A percentile compares a stretch with the other conserved stretches of the same genome.
Conservation (phyloP, 2,113 vertebrate genomes). For the Sakesphorus luctuosus region DNA sequence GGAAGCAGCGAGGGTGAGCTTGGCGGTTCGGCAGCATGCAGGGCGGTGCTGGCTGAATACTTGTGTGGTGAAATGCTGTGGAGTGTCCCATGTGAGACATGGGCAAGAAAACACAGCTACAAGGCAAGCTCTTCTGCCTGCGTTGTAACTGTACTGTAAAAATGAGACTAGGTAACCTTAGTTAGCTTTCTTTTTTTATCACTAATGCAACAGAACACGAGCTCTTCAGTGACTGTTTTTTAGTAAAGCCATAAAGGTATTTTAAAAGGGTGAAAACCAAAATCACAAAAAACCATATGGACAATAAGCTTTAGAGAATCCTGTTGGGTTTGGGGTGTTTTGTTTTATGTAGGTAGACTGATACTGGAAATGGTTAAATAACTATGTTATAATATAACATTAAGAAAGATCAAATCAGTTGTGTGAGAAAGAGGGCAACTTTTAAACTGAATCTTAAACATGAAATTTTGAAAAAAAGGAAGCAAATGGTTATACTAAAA, state of each 20-base stretch:
- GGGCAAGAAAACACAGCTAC: slow-evolving; percentile 9
- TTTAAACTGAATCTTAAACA: background rate
- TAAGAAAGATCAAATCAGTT: background rate
- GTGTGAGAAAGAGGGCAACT: background rate
- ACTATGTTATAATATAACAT: background rate
- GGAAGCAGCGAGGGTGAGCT: background rate
- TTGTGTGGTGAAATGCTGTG: background rate
- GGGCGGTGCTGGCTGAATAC: background rate
- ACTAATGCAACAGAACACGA: background rate
- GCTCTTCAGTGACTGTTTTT: background rate
- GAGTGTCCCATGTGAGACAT: slow-evolving; percentile 57
- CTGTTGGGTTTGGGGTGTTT: background rate
- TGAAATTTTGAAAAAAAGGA: background rate
- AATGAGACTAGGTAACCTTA: background rate
- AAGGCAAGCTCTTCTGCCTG: background rate
- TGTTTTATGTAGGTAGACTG: background rate
- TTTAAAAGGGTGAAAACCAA: background rate
- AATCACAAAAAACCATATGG: background rate
- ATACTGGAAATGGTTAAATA: background rate
- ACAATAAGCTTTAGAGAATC: background rate
- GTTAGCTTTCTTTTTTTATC: background rate
- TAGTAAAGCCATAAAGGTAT: background rate
- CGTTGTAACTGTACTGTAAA: background rate
- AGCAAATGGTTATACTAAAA: background rate
- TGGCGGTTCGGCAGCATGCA: background rate